Conservation (phyloP, 2,797 vertebrate genomes). For the Aldrovandia affinis region DNA sequence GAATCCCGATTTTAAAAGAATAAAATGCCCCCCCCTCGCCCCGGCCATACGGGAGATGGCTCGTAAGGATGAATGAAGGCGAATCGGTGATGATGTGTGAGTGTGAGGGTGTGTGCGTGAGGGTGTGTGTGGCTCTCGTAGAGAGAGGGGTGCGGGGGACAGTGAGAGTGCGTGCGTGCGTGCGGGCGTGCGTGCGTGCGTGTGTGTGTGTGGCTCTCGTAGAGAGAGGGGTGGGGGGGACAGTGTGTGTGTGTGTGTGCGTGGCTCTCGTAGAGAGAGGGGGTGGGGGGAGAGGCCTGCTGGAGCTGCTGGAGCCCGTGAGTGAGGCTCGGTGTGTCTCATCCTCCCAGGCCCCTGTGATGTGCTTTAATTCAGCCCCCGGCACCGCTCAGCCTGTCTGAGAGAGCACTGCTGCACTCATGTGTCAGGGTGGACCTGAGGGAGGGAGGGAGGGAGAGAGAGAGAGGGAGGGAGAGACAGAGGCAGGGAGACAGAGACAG, state of each 20-base stretch:
- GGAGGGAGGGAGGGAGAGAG: no score
- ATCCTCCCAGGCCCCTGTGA: background rate
- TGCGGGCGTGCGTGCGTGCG: no score
- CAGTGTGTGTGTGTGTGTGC: background rate
- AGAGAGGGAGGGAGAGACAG: background rate
- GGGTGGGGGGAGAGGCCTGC: background rate
- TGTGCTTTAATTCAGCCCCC: background rate
- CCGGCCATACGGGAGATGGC: background rate
- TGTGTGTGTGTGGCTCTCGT: no score
- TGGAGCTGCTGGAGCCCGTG: background rate
- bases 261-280: background rate
- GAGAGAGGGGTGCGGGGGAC: no score
- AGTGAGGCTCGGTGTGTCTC: background rate
- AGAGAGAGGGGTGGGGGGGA: background rate
- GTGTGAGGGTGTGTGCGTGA: no score
- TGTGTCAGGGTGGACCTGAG: background rate
- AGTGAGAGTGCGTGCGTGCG: no score
- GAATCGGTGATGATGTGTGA: slow-evolving; percentile 7
- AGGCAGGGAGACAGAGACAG: background rate
- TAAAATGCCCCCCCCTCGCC: background rate
- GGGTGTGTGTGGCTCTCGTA: background rate
- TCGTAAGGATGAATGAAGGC: background rate
- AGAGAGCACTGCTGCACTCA: background rate
- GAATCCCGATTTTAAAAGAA: background rate
- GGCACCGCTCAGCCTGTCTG: background rate